Conservation (phyloP, 2,113 vertebrate species). For the Nycticryphes semicollaris region DNA sequence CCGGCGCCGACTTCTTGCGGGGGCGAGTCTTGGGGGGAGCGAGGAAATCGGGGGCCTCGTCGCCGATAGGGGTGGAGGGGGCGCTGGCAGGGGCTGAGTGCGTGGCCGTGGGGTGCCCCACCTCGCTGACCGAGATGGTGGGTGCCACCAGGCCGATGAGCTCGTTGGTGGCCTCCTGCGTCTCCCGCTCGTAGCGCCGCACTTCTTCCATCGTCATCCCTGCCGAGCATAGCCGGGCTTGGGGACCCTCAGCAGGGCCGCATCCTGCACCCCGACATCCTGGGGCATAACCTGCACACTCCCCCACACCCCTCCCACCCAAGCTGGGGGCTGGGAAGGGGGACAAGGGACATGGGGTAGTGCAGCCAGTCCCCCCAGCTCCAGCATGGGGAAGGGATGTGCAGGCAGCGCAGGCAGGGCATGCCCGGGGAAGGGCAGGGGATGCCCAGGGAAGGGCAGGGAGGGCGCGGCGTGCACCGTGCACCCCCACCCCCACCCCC, state of each 20-base stretch:
- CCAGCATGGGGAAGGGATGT: not conserved
- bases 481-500: not conserved
- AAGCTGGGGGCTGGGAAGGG: not conserved
- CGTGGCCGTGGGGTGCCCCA: slow-evolving; percentile 16
- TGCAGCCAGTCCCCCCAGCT: not conserved
- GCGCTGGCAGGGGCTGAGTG: slow-evolving; percentile 65
- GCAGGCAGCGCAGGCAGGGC: not conserved
- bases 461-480: not conserved
- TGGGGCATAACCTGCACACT: not conserved
- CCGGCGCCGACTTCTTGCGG: slow-evolving; percentile 72
- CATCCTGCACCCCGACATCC: not conserved
- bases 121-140: slow-evolving; percentile 65
- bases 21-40: slow-evolving; percentile 66
- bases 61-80: slow-evolving; percentile 68
- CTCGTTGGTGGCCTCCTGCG: slow-evolving; percentile 78
- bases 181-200: slow-evolving; percentile 73
- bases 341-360: not conserved
- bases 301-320: fast-evolving
- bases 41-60: slow-evolving; percentile 75
- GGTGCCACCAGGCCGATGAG: slow-evolving; percentile 70
- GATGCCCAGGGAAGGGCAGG: not conserved
- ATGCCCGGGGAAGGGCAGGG: fast-evolving
- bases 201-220: slow-evolving; percentile 80
- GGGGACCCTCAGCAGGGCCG: not conserved
- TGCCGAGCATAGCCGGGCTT: slow-evolving; percentile 43